Evolutionary conservation across 1,140 invertebrate genomes (phyloP), one percentile per base, ranked within the genome.

Genomic region (Bemisia tabaci): DNA sequence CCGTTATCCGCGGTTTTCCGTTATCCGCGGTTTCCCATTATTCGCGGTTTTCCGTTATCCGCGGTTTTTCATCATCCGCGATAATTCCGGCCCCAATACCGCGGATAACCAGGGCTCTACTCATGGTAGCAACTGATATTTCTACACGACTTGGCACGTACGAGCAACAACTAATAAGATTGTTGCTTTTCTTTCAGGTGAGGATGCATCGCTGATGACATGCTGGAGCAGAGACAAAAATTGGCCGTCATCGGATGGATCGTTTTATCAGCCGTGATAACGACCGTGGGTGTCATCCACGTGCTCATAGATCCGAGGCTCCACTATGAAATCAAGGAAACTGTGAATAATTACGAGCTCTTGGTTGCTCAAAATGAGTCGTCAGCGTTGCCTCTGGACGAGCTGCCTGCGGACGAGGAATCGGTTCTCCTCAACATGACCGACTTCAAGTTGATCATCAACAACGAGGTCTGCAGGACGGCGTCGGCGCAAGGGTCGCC

Each of bases 401-500:
- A 48, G 17, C 33, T 69, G 21, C 62, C 68, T 11, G 21, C 25
- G 22, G 22, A 48, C 17, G 71, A 72, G 58, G 26, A 61, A 25
- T 22, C 59, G n/a, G 25, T 24, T 2, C 59, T 72, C 12, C 69
- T 72, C 21, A 65, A 71, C 59, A 22, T 72, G 1, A 64, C 63
- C 12, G 62, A 67, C 24, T 72, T 72, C 63, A 67, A 64, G 26
- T 70, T 69, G 25, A 63, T 60, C 24, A 72, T 70, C 62, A 71
- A 70, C 63, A 60, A 71, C 59, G 62, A 65, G 2, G 68, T 66
- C 23, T 69, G 68, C 62, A 67, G 65, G 59, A 24, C 33, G 12
- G 1, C 61, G n/a, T n/a, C n/a, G n/a, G n/a, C n/a, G n/a, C n/a
- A 63, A 2, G 25, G 25, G 2, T 59, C 68, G 17, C 80, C 80